Evolutionary conservation across 2,113 vertebrate genomes (phyloP).

Genomic region (Chamaea fasciata): DNA sequence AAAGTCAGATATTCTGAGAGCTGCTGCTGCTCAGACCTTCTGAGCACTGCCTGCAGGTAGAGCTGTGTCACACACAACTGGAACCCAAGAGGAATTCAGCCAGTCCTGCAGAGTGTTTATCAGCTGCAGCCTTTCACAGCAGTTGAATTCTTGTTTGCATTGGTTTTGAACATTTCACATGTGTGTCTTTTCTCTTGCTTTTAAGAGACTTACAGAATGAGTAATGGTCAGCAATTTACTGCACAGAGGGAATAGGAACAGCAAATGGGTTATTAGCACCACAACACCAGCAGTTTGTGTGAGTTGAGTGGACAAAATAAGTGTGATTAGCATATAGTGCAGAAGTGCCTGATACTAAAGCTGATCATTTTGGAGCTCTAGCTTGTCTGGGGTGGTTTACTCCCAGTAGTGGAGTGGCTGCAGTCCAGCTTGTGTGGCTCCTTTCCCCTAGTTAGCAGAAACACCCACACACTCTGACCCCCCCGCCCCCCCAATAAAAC

Average conservation of each 20-base stretch:
- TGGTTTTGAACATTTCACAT: neutral
- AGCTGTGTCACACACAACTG: neutral
- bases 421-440: neutral
- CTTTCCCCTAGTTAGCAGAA: neutral
- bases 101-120: neutral
- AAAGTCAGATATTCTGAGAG: neutral
- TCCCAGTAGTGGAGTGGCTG: neutral
- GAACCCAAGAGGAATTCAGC: neutral
- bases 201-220: neutral
- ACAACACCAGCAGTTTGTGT: neutral
- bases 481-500: rapidly evolving
- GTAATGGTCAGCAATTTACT: neutral
- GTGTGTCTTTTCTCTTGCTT: neutral
- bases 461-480: neutral
- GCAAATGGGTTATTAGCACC: neutral
- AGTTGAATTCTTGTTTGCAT: neutral
- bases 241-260: neutral
- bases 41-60: neutral
- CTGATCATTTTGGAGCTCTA: neutral
- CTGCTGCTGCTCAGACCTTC: neutral
- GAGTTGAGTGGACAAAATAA: neutral
- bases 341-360: neutral
- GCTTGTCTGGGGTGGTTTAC: neutral
- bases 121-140: neutral
- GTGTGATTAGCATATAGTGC: neutral